phyloP scores from a whole-genome alignment of 2,113 vertebrate species.

The Turdus rufiventris region DNA sequence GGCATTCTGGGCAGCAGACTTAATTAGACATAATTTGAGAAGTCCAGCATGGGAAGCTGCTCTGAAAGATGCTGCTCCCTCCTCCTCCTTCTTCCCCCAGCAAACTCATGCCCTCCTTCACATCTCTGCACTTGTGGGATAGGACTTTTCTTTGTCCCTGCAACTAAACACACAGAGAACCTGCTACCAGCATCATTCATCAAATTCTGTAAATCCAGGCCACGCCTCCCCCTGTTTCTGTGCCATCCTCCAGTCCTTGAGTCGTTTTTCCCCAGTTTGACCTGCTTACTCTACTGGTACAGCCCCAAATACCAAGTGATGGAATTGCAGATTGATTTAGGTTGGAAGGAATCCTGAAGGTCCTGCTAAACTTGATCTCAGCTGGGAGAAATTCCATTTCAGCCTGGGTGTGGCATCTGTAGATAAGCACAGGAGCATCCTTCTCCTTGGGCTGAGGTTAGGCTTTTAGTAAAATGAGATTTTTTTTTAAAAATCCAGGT shows the following conservation, averaged over 20 bases:
- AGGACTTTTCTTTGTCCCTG: not conserved
- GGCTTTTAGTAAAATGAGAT: not conserved
- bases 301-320: not conserved
- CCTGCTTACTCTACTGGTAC: not conserved
- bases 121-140: not conserved
- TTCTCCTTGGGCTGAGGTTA: not conserved
- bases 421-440: not conserved
- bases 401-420: too few species aligned
- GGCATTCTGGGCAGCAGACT: not conserved
- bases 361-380: not conserved
- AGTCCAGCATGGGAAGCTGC: not conserved
- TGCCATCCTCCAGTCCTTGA: rapidly evolving
- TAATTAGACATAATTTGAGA: not conserved
- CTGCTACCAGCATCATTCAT: rapidly evolving
- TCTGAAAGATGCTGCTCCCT: not conserved
- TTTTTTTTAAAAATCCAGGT: not conserved
- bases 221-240: rapidly evolving
- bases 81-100: not conserved
- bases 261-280: not conserved
- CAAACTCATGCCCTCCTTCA: rapidly evolving
- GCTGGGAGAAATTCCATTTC: not conserved
- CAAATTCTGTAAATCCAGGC: not conserved
- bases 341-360: not conserved
- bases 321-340: not conserved
- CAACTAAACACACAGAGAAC: not conserved